Evolutionary conservation across 1,140 invertebrate species (phyloP), one percentile per base, ranked within the genome.

Genomic region (Nebria ingens): DNA sequence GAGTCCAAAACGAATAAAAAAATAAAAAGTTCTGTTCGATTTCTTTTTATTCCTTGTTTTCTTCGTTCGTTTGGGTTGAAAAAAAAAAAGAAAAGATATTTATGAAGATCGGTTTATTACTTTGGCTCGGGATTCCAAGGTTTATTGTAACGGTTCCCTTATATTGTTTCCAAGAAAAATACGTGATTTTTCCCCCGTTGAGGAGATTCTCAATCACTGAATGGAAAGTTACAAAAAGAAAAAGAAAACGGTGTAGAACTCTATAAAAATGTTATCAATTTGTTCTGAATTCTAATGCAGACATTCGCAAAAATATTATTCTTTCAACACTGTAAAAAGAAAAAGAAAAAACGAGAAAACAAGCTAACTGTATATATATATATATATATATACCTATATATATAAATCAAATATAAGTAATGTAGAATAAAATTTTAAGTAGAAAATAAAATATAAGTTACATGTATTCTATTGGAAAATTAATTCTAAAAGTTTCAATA

Each of bases 221-320:
- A n/a, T n/a, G 21, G 11, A 56, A 56, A 52, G 19, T 17, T 17
- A n/a, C 19, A 17, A 52, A 22, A 52, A 21, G n/a, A 22, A 3
- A 13, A 21, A 52, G 22, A 4, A 52, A 52, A 52, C 11, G 15
- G 21, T 3, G 51, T 19, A 17, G 21, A 52, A 51, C 20, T 6
- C n/a, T 34, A 34, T 34, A 34, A 34, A 34, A 34, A 34, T 34
- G 25, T 34, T 34, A 9, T 6, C 25, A n/a, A n/a, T n/a, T n/a
- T 34, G 25, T n/a, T 34, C 25, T 34, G 25, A 34, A 34, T 34
- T 6, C 6, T 34, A n/a, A n/a, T n/a, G n/a, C n/a, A n/a, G n/a
- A n/a, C n/a, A n/a, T n/a, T n/a, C n/a, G n/a, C n/a, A n/a, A n/a
- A n/a, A n/a, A n/a, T n/a, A n/a, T n/a, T n/a, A n/a, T n/a, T n/a